phyloP scores from a whole-genome alignment of 1,140 invertebrate genomes.

The Aphelinus atriplicis region DNA sequence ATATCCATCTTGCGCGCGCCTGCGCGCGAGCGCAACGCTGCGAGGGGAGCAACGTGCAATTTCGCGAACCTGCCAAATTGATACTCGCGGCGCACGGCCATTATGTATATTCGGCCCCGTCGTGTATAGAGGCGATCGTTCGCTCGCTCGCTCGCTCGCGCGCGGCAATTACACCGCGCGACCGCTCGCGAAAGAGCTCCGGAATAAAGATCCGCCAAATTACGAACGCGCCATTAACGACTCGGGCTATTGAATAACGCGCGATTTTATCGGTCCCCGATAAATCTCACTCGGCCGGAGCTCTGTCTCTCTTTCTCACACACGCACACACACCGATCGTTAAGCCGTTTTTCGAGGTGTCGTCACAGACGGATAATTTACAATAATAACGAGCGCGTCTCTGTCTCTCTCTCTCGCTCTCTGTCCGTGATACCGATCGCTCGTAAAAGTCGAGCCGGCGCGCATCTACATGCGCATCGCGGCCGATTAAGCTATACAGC shows the following conservation, averaged over 20 bases:
- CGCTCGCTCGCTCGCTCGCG: neutral
- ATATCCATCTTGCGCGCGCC: neutral
- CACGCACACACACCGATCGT: slow-evolving; percentile 1
- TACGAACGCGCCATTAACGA: slow-evolving; percentile 37
- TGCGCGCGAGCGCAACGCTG: slow-evolving; percentile 31
- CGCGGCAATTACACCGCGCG: slow-evolving; percentile 11
- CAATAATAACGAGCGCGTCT: slow-evolving; percentile 27
- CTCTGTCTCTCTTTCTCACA: too few relatives aligned
- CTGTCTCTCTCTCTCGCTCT: neutral
- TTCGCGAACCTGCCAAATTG: slow-evolving; percentile 17
- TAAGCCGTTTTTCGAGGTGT: slow-evolving; percentile 38
- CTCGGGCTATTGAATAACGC: slow-evolving; percentile 38
- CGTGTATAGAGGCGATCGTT: neutral
- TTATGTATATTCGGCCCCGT: neutral
- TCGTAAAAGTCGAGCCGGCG: slow-evolving; percentile 26
- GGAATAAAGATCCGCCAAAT: slow-evolving; percentile 34
- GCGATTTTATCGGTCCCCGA: slow-evolving; percentile 31
- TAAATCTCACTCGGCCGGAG: slow-evolving; percentile 14
- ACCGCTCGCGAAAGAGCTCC: neutral
- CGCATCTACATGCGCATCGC: neutral
- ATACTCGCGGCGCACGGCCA: neutral
- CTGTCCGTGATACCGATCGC: slow-evolving; percentile 25
- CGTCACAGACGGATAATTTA: slow-evolving; percentile 34
- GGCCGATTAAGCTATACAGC: slow-evolving; percentile 41
- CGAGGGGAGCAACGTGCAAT: slow-evolving; percentile 13